Evolutionary conservation across 2,888 invertebrate genomes (phyloP), one percentile per base, ranked within the genome.

Genomic region (Orthosia incerta): DNA sequence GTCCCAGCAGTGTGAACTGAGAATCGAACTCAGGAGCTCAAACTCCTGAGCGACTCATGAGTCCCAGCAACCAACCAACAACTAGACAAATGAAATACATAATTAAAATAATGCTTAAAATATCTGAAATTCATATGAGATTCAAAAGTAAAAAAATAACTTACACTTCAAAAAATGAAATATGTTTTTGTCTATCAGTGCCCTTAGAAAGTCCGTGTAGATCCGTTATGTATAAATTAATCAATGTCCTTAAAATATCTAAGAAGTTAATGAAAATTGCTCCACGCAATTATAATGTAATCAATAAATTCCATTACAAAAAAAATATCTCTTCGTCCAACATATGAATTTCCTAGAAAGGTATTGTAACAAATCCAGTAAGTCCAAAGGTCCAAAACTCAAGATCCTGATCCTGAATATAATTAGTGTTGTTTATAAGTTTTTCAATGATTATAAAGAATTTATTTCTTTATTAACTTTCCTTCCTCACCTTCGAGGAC

Each of bases 311-410:
- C 26, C 31, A 71, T 7, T 13, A 18, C 11, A 26, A 26, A 46
- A 13, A 56, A 56, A 53, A 76, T 71, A 65, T 56, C 20, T 57
- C 57, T 75, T 72, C 60, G 66, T 61, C 51, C 63, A 59, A 71
- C 65, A 67, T 59, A 72, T 72, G 23, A 46, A 70, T 84, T 88
- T 88, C 88, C 88, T 87, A 87, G 87, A 88, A 86, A 85, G 84
- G 74, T 68, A 51, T 62, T 55, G 64, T 76, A 64, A 66, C 79
- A 82, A 85, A 86, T 85, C 82, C 81, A 82, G 67, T 26, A 26
- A 26, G 26, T 26, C 26, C 26, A 26, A 26, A 26, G 3, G 26
- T 26, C 26, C 78, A 78, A 50, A 48, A 63, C 76, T 80, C 4
- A 31, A 31, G 7, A 31, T 31, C 31, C 31, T 31, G 31, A 31